Evolutionary conservation across 2,797 vertebrate genomes (phyloP).

Genomic region (Danionella dracula): DNA sequence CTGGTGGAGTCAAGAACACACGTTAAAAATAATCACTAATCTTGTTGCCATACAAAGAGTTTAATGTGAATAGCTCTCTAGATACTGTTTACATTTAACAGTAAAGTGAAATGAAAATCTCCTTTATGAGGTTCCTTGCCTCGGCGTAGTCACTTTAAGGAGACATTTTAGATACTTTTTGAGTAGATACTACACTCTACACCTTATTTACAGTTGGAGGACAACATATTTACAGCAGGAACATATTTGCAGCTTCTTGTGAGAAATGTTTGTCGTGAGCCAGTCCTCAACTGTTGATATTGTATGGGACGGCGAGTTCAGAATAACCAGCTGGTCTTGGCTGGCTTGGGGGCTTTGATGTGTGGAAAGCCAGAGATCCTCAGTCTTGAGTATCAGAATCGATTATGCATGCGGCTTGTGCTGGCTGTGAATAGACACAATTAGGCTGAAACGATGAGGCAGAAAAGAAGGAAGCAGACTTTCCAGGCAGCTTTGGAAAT

Average conservation of each 20-base stretch:
- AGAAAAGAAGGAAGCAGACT: constrained; percentile 12
- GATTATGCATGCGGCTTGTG: constrained; percentile 39
- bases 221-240: constrained; percentile 23
- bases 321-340: constrained; percentile 34
- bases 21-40: constrained; percentile 38
- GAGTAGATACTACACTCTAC: neutral
- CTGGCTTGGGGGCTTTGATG: constrained; percentile 41
- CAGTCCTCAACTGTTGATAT: constrained; percentile 8
- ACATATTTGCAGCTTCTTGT: constrained; percentile 18
- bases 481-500: constrained; percentile 5
- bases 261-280: constrained; percentile 26
- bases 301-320: neutral
- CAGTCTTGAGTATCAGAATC: constrained; percentile 34
- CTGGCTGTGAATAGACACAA: constrained; percentile 32
- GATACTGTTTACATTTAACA: constrained; percentile 33
- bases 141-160: constrained; percentile 27
- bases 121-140: constrained; percentile 17
- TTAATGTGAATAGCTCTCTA: constrained; percentile 32
- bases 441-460: constrained; percentile 33
- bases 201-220: constrained; percentile 18
- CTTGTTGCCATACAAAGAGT: constrained; percentile 28
- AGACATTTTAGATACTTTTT: too few species aligned
- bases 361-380: constrained; percentile 25
- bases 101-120: constrained; percentile 35
- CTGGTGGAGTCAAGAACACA: too few species aligned